Base-by-base conservation (phyloP, 2,797 vertebrate species). In the Cetoscarus ocellatus region DNA sequence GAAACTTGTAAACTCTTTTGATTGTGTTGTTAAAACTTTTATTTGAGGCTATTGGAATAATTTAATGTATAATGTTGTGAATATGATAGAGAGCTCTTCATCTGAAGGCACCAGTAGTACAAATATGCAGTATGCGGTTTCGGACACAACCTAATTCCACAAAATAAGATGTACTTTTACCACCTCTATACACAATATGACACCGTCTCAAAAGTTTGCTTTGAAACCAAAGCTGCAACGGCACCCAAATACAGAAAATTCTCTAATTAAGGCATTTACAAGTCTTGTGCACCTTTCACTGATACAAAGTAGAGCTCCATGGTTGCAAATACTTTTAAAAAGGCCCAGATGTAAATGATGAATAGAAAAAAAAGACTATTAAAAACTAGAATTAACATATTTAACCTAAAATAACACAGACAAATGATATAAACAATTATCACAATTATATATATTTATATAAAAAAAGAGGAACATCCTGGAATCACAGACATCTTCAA, bases 241-340 rank as follows among this genome's bases (percentile, higher is more conserved):
- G 67, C 77, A 76, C 61, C 55, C 35, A 66, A 67, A 57, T 57
- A 63, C 58, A 84, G 63, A 78, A 65, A 44, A 61, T 56, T 52
- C 73, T 75, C 63, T 76, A 88, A 86, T 92, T 90, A 93, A 94
- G 87, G 91, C 90, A 88, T 83, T 91, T 80, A 68, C 14, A 73
- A 87, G 68, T 80, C 75, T 34, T 85, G 67, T 71, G 71, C 73
- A 76, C 73, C 39, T 44, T 13, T 13, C 43, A 44, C 6, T 1
- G n/a, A 62, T 9, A 75, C 47, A 61, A 49, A 61, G n/a, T 58
- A 77, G 80, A 83, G 50, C 57, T 79, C 69, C 12, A 44, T 11
- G 13, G 77, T 27, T 27, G 42, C 51, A 38, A 76, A 70, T 61
- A 80, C 85, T 27, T 27, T 27, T 27, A 2, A 86, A 58, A 18